Evolutionary conservation across 1,140 invertebrate genomes (phyloP).

Genomic region (Onthophagus taurus): DNA sequence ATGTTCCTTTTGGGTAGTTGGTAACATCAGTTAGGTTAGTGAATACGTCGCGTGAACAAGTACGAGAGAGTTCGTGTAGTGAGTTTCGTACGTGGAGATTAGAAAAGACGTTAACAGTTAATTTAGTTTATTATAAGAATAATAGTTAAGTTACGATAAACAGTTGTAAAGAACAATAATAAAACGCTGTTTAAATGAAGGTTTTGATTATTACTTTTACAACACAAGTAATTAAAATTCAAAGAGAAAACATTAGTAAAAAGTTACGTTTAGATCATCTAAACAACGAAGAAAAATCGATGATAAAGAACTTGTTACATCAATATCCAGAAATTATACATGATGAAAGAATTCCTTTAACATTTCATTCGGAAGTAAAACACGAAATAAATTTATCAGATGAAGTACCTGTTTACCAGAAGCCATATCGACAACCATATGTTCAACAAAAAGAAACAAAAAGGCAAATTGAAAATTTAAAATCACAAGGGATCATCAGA

Average conservation of each 20-base stretch:
- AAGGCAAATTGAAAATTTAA: slow-evolving; percentile 10
- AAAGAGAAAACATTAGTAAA: background rate
- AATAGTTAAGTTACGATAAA: no score
- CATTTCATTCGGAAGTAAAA: slow-evolving; percentile 1
- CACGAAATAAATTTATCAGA: slow-evolving; percentile 3
- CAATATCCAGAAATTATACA: slow-evolving; percentile 7
- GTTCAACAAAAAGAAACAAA: slow-evolving; percentile 6
- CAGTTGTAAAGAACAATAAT: no score
- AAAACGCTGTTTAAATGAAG: no score
- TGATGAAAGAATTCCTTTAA: slow-evolving; percentile 2
- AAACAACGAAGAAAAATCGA: background rate
- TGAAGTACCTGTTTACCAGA: slow-evolving; percentile 1
- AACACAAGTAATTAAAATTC: no score
- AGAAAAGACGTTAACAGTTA: no score
- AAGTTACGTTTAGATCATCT: slow-evolving; percentile 2
- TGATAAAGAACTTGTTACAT: background rate
- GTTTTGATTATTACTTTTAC: no score
- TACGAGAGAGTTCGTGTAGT: no score
- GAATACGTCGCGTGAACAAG: no score
- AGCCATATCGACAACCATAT: slow-evolving; percentile 4
- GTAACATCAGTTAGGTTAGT: no score
- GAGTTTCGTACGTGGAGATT: no score
- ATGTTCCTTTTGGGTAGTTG: no score
- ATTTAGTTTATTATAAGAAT: no score
- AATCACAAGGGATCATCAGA: slow-evolving; percentile 13